Evolutionary conservation across 2,113 vertebrate genomes (phyloP).

Genomic region (Sula dactylatra): DNA sequence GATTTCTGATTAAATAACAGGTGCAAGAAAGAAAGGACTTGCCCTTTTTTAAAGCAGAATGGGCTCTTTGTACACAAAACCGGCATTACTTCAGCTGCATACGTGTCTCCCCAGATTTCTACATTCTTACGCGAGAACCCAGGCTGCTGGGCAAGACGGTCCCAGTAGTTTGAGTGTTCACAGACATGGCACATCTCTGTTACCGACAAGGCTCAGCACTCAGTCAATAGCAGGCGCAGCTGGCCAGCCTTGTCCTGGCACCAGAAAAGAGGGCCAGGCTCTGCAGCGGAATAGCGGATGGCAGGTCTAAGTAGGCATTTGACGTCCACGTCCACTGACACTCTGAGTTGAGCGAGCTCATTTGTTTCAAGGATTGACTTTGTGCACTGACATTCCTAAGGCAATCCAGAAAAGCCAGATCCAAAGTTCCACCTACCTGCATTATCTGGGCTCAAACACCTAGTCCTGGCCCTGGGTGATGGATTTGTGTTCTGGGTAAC

Average conservation of each 20-base stretch:
- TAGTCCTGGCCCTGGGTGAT: neutral
- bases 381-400: neutral
- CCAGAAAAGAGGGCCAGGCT: neutral
- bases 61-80: neutral
- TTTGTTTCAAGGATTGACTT: neutral
- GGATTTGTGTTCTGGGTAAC: neutral
- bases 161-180: neutral
- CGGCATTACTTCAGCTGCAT: neutral
- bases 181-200: neutral
- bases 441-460: neutral
- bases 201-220: accelerated
- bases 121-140: neutral
- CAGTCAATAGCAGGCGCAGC: neutral
- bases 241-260: neutral
- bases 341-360: neutral
- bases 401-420: neutral
- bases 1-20: neutral
- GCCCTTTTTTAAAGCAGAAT: neutral
- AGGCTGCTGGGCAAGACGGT: neutral
- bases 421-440: neutral
- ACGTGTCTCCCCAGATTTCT: accelerated
- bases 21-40: neutral
- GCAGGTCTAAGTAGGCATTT: neutral
- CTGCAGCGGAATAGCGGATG: neutral
- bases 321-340: neutral